Percentiles rank a stretch among this genome's conserved stretches.
phyloP scores from a whole-genome alignment of 1,140 invertebrate species.

The Whitmania pigra region DNA sequence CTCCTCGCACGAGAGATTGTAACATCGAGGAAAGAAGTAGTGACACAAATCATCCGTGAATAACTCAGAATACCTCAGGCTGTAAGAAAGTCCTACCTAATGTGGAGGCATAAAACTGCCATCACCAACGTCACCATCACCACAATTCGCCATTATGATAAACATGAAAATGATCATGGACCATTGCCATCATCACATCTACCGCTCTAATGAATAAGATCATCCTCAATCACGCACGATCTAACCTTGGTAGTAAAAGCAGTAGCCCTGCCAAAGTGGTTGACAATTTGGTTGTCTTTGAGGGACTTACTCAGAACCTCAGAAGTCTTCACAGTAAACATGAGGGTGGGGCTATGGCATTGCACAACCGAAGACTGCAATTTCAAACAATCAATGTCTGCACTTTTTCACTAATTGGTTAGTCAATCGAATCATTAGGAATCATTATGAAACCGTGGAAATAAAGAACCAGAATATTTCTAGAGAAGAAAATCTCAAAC shows the following conservation, averaged over 20 bases:
- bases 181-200: too few relatives aligned
- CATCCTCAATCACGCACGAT: too few relatives aligned
- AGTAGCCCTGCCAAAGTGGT: constrained; percentile 56
- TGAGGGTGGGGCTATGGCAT: constrained; percentile 54
- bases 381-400: too few relatives aligned
- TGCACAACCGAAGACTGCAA: constrained; percentile 30
- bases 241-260: constrained; percentile 67
- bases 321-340: constrained; percentile 68
- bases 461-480: too few relatives aligned
- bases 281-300: constrained; percentile 49
- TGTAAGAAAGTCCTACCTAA: constrained; percentile 51
- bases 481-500: too few relatives aligned
- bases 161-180: too few relatives aligned
- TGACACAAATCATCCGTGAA: constrained; percentile 62
- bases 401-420: too few relatives aligned
- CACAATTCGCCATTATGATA: too few relatives aligned
- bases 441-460: too few relatives aligned
- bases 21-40: constrained; percentile 30
- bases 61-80: constrained; percentile 69
- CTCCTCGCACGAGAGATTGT: not conserved
- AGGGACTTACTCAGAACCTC: constrained; percentile 48
- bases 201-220: too few relatives aligned
- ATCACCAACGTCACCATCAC: too few relatives aligned
- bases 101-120: not conserved
- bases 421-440: too few relatives aligned